Conservation (phyloP, 2,888 invertebrate species). For the Lepeophtheirus nordmannii region DNA sequence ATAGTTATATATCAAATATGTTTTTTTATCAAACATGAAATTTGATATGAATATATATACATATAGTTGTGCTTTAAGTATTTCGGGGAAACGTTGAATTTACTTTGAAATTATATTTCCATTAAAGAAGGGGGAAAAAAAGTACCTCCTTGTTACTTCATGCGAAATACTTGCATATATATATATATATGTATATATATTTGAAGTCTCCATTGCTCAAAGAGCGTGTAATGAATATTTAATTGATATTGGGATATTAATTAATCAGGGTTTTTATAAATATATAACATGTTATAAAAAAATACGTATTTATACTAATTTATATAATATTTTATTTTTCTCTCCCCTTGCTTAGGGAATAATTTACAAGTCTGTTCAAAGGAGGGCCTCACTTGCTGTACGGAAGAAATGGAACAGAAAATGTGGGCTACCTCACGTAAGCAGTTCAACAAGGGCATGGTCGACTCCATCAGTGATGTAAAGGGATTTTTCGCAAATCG, state of each 20-base stretch:
- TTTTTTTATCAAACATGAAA: no score
- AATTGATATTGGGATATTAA: background rate
- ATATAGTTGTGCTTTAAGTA: no score
- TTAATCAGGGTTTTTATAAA: background rate
- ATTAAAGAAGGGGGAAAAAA: no score
- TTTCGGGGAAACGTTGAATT: no score
- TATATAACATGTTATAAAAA: background rate
- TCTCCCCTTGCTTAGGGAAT: constrained; percentile 42
- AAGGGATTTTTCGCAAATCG: constrained; percentile 56
- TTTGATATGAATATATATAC: no score
- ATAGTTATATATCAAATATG: no score
- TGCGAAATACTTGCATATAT: no score
- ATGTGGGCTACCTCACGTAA: constrained; percentile 53
- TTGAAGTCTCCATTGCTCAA: background rate
- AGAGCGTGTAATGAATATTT: background rate
- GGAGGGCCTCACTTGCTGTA: constrained; percentile 48
- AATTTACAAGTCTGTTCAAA: constrained; percentile 35
- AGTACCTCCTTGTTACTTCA: no score
- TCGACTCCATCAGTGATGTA: constrained; percentile 56
- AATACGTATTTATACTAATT: background rate
- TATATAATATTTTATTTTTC: constrained; percentile 32
- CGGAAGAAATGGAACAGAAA: constrained; percentile 48
- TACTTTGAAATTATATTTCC: no score
- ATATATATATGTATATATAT: no score
- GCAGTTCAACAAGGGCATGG: constrained; percentile 56